phyloP scores from a whole-genome alignment of 2,888 invertebrate species.

The Cyclophora albipunctata region DNA sequence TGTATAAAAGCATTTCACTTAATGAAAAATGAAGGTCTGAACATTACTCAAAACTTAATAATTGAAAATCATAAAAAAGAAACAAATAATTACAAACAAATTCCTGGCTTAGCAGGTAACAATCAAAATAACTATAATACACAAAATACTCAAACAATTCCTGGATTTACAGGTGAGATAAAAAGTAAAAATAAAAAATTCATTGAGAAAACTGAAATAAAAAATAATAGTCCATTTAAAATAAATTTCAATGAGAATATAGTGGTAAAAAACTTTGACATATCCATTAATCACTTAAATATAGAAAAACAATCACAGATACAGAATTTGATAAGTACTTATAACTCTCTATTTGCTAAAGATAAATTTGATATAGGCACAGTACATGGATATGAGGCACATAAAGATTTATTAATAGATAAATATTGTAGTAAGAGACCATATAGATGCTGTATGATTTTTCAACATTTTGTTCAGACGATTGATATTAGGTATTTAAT shows the following conservation, averaged over 20 bases:
- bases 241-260: constrained; percentile 20
- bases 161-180: neutral
- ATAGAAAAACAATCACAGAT: constrained; percentile 4
- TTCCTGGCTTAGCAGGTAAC: neutral
- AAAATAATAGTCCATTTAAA: constrained; percentile 1
- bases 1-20: constrained; percentile 20
- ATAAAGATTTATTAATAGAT: constrained; percentile 19
- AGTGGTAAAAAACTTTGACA: constrained; percentile 3
- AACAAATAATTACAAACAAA: neutral
- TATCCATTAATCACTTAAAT: constrained; percentile 4
- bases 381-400: constrained; percentile 22
- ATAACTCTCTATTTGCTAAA: constrained; percentile 15
- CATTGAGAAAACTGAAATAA: neutral
- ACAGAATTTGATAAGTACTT: constrained; percentile 8
- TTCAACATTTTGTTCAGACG: too few species aligned
- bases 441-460: neutral
- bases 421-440: constrained; percentile 23
- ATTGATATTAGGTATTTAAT: too few species aligned
- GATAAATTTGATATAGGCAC: constrained; percentile 22
- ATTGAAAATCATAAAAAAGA: neutral
- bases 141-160: neutral
- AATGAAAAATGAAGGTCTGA: constrained; percentile 20
- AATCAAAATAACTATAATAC: neutral
- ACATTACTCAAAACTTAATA: constrained; percentile 8
- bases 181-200: neutral